These are phyloP conservation scores for Drosophila rufa DNA, from an alignment of 1,140 invertebrate genomes.

Conservation along the genomic window DNA sequence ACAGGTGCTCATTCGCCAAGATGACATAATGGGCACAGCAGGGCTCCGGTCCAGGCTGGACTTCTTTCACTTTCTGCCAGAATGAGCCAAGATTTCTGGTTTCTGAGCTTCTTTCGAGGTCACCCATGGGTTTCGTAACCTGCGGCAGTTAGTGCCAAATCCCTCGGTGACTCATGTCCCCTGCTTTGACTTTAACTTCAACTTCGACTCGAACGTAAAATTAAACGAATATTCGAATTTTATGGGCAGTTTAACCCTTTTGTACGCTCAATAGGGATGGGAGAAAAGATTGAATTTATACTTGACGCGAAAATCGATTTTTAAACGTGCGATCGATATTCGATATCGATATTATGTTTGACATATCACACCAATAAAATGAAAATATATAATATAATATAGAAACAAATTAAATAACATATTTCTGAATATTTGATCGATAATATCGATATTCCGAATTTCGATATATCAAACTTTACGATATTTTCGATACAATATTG, in stretches of 20 bases:
- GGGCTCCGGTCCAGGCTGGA: background rate
- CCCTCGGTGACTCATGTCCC: slow-evolving; percentile 12
- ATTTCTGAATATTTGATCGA: no score
- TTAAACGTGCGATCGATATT: no score
- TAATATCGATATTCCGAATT: no score
- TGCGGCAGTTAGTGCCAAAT: background rate
- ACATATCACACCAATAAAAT: no score
- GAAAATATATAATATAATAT: no score
- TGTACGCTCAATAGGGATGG: background rate
- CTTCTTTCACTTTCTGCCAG: slow-evolving; percentile 58
- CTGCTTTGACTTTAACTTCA: no score
- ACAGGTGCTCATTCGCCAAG: slow-evolving; percentile 28
- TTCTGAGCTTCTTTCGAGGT: slow-evolving; percentile 47
- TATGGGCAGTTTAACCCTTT: slow-evolving; percentile 7
- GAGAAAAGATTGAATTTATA: background rate
- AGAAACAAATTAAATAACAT: no score
- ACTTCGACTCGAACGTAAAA: slow-evolving; percentile 33
- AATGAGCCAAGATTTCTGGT: slow-evolving; percentile 31
- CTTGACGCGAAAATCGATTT: no score
- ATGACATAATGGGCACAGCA: slow-evolving; percentile 46
- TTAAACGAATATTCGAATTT: slow-evolving; percentile 51
- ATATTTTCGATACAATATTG: no score
- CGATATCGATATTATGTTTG: no score
- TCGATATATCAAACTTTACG: no score
- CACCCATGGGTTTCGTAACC: slow-evolving; percentile 27